Evolutionary conservation across 1,140 invertebrate genomes (phyloP).

Genomic region (Steinernema khuongi): DNA sequence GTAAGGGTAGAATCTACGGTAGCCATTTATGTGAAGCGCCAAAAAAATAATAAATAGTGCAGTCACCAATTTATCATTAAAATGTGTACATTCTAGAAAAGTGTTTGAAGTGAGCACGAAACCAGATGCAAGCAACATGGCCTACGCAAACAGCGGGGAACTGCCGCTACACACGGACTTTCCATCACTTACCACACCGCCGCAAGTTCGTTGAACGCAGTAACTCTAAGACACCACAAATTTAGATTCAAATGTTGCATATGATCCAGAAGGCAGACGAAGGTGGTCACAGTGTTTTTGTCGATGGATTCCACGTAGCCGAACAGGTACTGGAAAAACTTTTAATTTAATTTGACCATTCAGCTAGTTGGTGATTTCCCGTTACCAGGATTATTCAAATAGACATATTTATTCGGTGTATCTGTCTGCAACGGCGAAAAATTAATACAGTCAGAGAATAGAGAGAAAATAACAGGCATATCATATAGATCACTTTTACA

Average conservation of each 20-base stretch:
- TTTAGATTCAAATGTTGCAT: conserved; percentile 54
- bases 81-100: conserved; percentile 33
- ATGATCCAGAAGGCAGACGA: conserved; percentile 43
- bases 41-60: neutral
- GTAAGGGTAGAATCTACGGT: neutral
- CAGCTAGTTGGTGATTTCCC: too few species aligned
- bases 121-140: conserved; percentile 52
- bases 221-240: neutral
- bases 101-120: conserved; percentile 51
- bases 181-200: conserved; percentile 48
- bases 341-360: too few species aligned
- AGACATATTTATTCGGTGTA: too few species aligned
- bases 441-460: too few species aligned
- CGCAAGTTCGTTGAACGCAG: conserved; percentile 36
- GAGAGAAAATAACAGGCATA: neutral
- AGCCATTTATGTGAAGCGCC: neutral
- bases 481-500: neutral
- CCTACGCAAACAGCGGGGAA: conserved; percentile 45
- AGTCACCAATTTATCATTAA: conserved; percentile 5
- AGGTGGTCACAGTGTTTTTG: conserved; percentile 52
- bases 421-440: too few species aligned
- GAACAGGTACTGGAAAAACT: too few species aligned
- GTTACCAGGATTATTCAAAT: too few species aligned
- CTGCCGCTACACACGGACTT: conserved; percentile 56
- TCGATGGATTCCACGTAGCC: conserved; percentile 54